phyloP scores from a whole-genome alignment of 2,888 invertebrate species.

The Empis stercorea region DNA sequence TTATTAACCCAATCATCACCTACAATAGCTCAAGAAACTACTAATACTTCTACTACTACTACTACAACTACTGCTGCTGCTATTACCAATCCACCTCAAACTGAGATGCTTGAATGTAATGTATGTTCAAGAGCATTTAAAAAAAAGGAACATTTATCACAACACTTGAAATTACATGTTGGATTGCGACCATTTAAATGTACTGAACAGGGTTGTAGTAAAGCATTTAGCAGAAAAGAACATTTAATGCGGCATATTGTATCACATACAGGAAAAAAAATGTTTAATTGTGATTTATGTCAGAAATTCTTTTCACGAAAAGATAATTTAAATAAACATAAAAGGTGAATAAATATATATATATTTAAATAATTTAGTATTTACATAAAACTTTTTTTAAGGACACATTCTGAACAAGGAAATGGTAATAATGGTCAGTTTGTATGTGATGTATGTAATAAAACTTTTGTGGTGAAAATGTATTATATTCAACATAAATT shows the following conservation, averaged over 20 bases:
- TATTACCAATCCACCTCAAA: conserved; percentile 9
- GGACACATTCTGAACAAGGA: conserved; percentile 26
- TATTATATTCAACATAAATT: conserved; percentile 51
- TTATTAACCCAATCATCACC: background rate
- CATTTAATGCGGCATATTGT: conserved; percentile 52
- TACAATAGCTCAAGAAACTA: background rate
- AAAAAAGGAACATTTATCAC: conserved; percentile 54
- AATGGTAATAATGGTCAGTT: conserved; percentile 36
- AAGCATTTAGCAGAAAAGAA: conserved; percentile 55
- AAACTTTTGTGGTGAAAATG: conserved; percentile 52
- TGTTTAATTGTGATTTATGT: conserved; percentile 49
- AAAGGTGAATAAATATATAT: conserved; percentile 20
- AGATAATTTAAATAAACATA: conserved; percentile 36
- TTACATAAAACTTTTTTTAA: conserved; percentile 10
- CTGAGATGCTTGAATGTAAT: conserved; percentile 36
- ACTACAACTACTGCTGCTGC: conserved; percentile 5
- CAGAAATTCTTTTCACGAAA: conserved; percentile 41
- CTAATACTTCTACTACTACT: background rate
- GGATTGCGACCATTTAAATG: conserved; percentile 55
- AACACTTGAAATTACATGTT: conserved; percentile 52
- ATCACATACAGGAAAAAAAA: conserved; percentile 54
- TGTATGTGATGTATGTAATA: conserved; percentile 51
- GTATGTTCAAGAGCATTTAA: conserved; percentile 52
- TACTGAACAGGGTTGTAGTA: conserved; percentile 43
- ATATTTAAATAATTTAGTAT: background rate